Conservation (phyloP, 1,140 invertebrate genomes). For the Scaptomyza montana region DNA sequence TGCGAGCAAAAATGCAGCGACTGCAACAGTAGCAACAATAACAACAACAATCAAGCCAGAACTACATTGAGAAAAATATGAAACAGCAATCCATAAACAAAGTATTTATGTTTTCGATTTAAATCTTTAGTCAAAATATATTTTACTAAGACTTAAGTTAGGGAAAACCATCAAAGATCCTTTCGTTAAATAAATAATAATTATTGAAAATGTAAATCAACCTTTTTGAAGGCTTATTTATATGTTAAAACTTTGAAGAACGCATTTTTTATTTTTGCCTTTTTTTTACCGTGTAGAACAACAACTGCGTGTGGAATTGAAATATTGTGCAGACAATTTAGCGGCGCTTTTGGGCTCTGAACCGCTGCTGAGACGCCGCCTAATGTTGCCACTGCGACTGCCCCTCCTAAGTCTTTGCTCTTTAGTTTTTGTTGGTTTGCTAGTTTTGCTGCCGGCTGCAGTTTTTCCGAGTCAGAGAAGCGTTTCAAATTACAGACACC, state of each 20-base stretch:
- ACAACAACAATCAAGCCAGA: conserved; percentile 30
- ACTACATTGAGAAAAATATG: conserved; percentile 20
- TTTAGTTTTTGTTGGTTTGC: not conserved
- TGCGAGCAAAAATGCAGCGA: conserved; percentile 73
- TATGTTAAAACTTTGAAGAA: too few relatives aligned
- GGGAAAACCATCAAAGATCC: too few relatives aligned
- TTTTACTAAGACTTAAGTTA: too few relatives aligned
- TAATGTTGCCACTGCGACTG: conserved; percentile 18
- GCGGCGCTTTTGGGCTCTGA: conserved; percentile 68
- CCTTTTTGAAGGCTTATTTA: too few relatives aligned
- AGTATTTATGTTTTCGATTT: too few relatives aligned
- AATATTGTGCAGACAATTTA: conserved; percentile 76
- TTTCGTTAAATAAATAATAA: too few relatives aligned
- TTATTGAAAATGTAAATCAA: too few relatives aligned
- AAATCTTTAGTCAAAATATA: too few relatives aligned
- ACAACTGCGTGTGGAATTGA: conserved; percentile 76
- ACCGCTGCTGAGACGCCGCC: conserved; percentile 20
- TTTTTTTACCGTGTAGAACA: not conserved
- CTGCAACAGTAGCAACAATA: conserved; percentile 35
- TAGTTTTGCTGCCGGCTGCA: conserved; percentile 32
- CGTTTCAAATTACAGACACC: conserved; percentile 83
- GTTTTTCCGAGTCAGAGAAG: conserved; percentile 81
- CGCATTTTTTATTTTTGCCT: too few relatives aligned
- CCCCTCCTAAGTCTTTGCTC: not conserved
- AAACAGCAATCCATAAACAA: too few relatives aligned